A percentile compares a stretch with the other conserved stretches of the same genome.
phyloP scores from a whole-genome alignment of 2,113 vertebrate species.

The Symphodus melops region DNA sequence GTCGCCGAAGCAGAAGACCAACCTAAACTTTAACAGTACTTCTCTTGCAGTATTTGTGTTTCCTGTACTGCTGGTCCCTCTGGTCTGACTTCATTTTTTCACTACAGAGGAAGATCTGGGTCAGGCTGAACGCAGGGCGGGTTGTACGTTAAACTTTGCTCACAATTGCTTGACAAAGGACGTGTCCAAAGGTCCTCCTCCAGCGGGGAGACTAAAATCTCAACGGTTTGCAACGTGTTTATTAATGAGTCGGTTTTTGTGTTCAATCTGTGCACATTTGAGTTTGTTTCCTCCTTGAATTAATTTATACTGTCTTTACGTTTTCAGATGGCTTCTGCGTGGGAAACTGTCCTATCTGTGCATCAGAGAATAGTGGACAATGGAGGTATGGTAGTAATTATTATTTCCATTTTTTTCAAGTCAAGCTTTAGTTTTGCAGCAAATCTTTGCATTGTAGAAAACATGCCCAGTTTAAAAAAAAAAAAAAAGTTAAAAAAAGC shows the following conservation, averaged over 20 bases:
- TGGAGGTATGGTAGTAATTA: constrained; percentile 70
- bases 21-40: neutral
- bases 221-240: neutral
- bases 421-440: neutral
- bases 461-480: neutral
- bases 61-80: neutral
- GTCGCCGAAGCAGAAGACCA: no score
- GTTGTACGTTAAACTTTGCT: neutral
- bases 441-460: neutral
- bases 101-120: neutral
- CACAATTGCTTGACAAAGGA: neutral
- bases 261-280: neutral
- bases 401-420: neutral
- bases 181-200: constrained; percentile 32
- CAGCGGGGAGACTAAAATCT: neutral
- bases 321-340: constrained; percentile 71
- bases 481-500: no score
- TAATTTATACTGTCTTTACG: neutral
- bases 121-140: no score
- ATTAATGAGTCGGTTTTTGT: neutral
- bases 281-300: neutral
- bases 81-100: neutral
- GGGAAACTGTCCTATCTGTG: constrained; percentile 71
- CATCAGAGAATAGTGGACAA: constrained; percentile 77
- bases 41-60: neutral